phyloP scores from a whole-genome alignment of 1,140 invertebrate species.

The Drosophila melanogaster region Release_6_plus_ISO1_MT NT_033777.3:14383001-14383500 shows the following conservation, averaged over 20 bases:
- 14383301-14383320: slow-evolving; percentile 82
- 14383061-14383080: slow-evolving; percentile 72
- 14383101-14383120: slow-evolving; percentile 51
- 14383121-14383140: slow-evolving; percentile 62
- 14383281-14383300: slow-evolving; percentile 81
- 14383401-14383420: slow-evolving; percentile 17
- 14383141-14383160: slow-evolving; percentile 52
- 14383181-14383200: too few species aligned
- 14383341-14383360: slow-evolving; percentile 19
- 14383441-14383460: background rate
- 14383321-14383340: slow-evolving; percentile 32
- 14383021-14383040: slow-evolving; percentile 33
- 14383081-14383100: slow-evolving; percentile 45
- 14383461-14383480: too few species aligned
- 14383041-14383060: slow-evolving; percentile 71
- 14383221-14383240: slow-evolving; percentile 12
- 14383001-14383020: background rate
- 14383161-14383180: background rate
- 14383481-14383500: background rate
- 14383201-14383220: background rate
- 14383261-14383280: slow-evolving; percentile 78
- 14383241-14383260: slow-evolving; percentile 15
- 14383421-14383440: slow-evolving; percentile 4
- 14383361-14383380: slow-evolving; percentile 13
- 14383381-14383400: slow-evolving; percentile 23